phyloP scores from a whole-genome alignment of 2,888 invertebrate species.

The Cantharis flavilabris region DNA sequence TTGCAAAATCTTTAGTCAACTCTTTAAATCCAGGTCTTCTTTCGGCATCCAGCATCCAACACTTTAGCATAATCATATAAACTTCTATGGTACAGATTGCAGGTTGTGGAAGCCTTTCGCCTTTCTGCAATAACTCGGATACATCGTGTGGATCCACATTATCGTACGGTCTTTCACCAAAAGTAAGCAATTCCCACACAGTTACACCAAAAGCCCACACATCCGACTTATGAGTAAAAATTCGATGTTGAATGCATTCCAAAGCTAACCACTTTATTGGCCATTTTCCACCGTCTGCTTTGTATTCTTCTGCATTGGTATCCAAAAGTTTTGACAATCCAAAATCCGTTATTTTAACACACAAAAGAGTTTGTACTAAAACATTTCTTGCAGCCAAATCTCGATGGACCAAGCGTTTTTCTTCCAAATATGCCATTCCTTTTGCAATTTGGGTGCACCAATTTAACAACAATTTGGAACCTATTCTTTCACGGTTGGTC shows the following conservation, averaged over 20 bases:
- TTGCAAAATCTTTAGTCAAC: slow-evolving; percentile 83
- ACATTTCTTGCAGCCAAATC: no score
- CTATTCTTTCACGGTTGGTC: no score
- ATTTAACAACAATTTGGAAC: no score
- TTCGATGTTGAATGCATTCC: slow-evolving; percentile 93
- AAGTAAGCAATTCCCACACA: slow-evolving; percentile 96
- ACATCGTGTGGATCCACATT: slow-evolving; percentile 90
- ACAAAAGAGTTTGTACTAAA: no score
- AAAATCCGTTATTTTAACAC: no score
- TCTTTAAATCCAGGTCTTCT: slow-evolving; percentile 93
- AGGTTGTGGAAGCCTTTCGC: slow-evolving; percentile 91
- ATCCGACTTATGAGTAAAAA: slow-evolving; percentile 97
- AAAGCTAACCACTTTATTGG: no score
- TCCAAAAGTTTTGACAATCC: no score
- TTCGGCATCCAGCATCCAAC: slow-evolving; percentile 97
- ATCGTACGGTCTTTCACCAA: slow-evolving; percentile 93
- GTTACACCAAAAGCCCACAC: slow-evolving; percentile 99
- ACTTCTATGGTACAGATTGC: slow-evolving; percentile 93
- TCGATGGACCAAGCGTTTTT: no score
- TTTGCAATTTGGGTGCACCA: no score
- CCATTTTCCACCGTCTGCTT: no score
- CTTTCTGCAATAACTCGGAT: slow-evolving; percentile 90
- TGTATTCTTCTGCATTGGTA: no score
- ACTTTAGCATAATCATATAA: slow-evolving; percentile 95
- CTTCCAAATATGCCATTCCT: no score